Conservation (phyloP, 1,140 invertebrate genomes). For the Papilio machaon region DNA sequence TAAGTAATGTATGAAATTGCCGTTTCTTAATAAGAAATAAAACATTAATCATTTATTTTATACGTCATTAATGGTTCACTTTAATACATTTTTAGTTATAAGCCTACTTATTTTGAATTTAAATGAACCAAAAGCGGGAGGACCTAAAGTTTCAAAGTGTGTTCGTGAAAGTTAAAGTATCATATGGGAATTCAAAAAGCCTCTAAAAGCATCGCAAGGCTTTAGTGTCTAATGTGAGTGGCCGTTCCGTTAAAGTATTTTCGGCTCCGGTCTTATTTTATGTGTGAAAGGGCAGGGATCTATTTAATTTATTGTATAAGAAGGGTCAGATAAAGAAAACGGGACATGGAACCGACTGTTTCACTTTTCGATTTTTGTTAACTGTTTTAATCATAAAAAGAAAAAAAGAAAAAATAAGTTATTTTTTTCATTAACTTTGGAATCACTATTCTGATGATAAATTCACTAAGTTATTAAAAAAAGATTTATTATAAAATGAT, state of each 20-base stretch:
- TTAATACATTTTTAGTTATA: neutral
- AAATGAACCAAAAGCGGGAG: neutral
- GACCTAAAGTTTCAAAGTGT: neutral
- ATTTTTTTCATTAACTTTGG: neutral
- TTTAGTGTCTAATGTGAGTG: constrained; percentile 26
- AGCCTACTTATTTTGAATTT: neutral
- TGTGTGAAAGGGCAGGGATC: constrained; percentile 25
- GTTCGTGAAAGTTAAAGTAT: constrained; percentile 25
- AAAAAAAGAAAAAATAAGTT: neutral
- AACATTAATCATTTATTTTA: neutral
- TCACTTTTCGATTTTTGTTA: neutral
- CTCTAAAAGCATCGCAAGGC: constrained; percentile 17
- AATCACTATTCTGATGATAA: too few species aligned
- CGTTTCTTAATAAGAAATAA: neutral
- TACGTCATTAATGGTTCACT: neutral
- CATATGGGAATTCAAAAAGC: constrained; percentile 24
- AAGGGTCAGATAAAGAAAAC: constrained; percentile 15
- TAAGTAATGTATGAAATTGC: neutral
- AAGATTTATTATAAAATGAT: too few species aligned
- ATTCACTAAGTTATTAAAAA: too few species aligned
- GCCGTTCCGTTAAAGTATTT: constrained; percentile 23
- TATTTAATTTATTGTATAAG: constrained; percentile 28
- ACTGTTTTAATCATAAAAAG: neutral
- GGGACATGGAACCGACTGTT: constrained; percentile 1
- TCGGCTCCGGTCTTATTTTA: constrained; percentile 22